Evolutionary conservation across 2,113 vertebrate species (phyloP).

Genomic region (Psophia crepitans): DNA sequence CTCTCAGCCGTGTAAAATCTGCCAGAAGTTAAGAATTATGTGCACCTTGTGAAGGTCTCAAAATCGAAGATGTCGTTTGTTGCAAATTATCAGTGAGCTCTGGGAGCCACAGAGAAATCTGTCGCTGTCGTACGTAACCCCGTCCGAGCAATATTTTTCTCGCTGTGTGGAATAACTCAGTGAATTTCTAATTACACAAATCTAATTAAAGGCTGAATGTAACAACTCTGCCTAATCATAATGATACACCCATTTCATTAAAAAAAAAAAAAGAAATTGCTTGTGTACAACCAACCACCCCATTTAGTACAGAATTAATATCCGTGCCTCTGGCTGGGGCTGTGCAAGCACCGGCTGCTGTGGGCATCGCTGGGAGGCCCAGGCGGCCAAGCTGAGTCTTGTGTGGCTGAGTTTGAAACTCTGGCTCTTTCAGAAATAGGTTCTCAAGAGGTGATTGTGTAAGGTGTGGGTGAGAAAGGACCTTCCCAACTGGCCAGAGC

Average conservation of each 20-base stretch:
- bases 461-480: not conserved
- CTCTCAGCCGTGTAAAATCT: not conserved
- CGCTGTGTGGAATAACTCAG: not conserved
- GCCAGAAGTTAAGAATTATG: not conserved
- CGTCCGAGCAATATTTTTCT: not conserved
- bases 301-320: not conserved
- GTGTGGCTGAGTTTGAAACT: fast-evolving
- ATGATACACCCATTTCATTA: not conserved
- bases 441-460: not conserved
- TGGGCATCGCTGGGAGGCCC: not conserved
- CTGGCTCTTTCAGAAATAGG: not conserved
- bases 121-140: fast-evolving
- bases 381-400: fast-evolving
- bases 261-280: not conserved
- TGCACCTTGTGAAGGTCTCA: not conserved
- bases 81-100: not conserved
- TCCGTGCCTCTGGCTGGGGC: not conserved
- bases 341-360: not conserved
- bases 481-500: not conserved
- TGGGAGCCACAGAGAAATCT: not conserved
- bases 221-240: not conserved
- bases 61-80: not conserved
- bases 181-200: slow-evolving; percentile 26
- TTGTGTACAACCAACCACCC: not conserved
- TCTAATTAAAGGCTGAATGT: slow-evolving; percentile 36